phyloP scores from a whole-genome alignment of 2,888 invertebrate genomes.

The Cheilosia pagana region DNA sequence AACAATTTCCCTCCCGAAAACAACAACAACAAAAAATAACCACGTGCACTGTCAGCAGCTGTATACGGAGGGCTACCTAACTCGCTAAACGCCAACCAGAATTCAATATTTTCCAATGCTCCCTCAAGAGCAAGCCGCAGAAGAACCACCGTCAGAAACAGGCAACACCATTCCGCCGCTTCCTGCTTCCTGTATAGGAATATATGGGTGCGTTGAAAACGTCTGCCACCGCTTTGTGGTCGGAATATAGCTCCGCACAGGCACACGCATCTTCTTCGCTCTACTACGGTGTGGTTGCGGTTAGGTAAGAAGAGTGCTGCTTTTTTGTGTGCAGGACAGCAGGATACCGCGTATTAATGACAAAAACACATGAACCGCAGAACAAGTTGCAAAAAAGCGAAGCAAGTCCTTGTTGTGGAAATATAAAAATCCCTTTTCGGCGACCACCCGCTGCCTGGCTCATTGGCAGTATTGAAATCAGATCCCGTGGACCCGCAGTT shows the following conservation, averaged over 20 bases:
- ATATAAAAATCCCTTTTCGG: conserved; percentile 14
- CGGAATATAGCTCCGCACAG: conserved; percentile 34
- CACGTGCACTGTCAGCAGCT: conserved; percentile 60
- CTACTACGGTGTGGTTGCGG: conserved; percentile 29
- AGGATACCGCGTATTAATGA: conserved; percentile 71
- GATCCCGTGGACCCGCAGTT: conserved; percentile 55
- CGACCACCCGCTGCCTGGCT: conserved; percentile 42
- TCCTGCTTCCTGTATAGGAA: conserved; percentile 51
- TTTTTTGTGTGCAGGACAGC: conserved; percentile 28
- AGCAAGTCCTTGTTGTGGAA: neutral
- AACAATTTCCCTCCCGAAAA: conserved; percentile 59
- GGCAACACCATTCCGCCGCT: conserved; percentile 41
- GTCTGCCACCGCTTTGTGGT: conserved; percentile 62
- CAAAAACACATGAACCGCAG: conserved; percentile 71
- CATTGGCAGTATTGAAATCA: conserved; percentile 60
- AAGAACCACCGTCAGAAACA: conserved; percentile 38
- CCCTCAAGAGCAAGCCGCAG: conserved; percentile 25
- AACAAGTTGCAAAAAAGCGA: conserved; percentile 21
- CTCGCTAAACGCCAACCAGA: conserved; percentile 48
- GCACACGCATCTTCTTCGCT: conserved; percentile 60
- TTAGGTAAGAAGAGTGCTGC: conserved; percentile 32
- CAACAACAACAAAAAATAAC: conserved; percentile 33
- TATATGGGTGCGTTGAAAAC: conserved; percentile 47
- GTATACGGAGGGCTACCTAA: neutral
- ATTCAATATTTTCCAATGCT: conserved; percentile 62